Conservation (phyloP, 2,888 invertebrate species). For the Yponomeuta plumbellus region DNA sequence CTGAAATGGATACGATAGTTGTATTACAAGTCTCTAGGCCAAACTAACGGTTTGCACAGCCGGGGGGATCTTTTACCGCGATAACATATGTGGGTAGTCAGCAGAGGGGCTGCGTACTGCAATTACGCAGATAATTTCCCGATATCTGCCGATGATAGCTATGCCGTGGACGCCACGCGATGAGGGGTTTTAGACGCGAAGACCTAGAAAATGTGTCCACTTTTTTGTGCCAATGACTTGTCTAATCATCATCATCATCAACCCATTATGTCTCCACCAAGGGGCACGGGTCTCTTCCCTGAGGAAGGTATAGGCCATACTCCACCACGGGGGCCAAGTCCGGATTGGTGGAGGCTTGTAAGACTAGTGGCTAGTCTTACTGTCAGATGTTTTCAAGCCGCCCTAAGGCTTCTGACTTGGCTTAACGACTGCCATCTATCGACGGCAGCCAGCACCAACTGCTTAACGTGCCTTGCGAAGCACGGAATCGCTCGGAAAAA, state of each 20-base stretch:
- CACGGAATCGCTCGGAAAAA: too few relatives aligned
- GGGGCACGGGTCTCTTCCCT: too few relatives aligned
- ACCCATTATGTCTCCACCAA: background rate
- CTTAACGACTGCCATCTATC: too few relatives aligned
- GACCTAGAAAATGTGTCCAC: background rate
- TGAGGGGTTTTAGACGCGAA: conserved; percentile 1
- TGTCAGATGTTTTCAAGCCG: too few relatives aligned
- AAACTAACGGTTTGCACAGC: background rate
- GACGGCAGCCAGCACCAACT: too few relatives aligned
- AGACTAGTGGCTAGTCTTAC: too few relatives aligned
- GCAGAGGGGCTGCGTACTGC: background rate
- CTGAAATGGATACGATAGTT: background rate
- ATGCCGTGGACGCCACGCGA: background rate
- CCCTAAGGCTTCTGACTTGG: too few relatives aligned
- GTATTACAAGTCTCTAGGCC: background rate
- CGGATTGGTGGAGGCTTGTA: too few relatives aligned
- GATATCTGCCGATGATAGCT: background rate
- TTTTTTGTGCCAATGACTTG: background rate
- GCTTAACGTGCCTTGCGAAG: too few relatives aligned
- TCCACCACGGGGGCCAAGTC: too few relatives aligned
- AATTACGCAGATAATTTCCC: conserved; percentile 1
- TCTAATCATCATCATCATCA: background rate
- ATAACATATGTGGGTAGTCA: background rate
- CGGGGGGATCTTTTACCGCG: background rate
- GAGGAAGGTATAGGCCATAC: too few relatives aligned